Base-by-base conservation (phyloP, 2,888 invertebrate species). In the Saturnia pavonia region DNA sequence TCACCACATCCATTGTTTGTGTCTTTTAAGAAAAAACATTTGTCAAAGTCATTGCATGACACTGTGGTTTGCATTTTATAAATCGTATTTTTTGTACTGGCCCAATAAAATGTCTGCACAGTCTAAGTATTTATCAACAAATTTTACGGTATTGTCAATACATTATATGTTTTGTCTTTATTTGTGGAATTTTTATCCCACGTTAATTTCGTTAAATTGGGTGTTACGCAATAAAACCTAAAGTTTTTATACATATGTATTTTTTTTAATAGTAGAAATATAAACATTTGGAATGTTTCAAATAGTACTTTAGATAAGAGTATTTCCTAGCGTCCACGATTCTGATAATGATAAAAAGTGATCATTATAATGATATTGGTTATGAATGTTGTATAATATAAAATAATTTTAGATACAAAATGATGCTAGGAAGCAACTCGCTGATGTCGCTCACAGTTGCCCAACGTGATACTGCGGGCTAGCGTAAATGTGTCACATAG, bases 401-500 rank as follows among this genome's bases (percentile, higher is more conserved):
- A 60, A 60, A 3, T 14, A 8, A 60, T 6, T 60, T 60, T 19
- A 14, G 19, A 60, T 25, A 27, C 12, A 14, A 60, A 60, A 60
- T 60, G 11, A 60, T 12, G 57, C 25, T 60, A 27, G 57, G 27
- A 60, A 27, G 27, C 14, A 60, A 60, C 27, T 14, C 67, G 45
- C 67, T 27, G 25, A 57, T 70, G 69, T 68, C 68, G 68, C 63
- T 22, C 69, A 63, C 54, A 57, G 27, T 66, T 34, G 48, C 57
- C 57, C 70, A 66, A 68, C 65, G 68, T 68, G 65, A 70, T 66
- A 67, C 69, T 67, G 69, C 69, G 71, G 71, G 68, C 71, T 75
- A 80, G 79, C 85, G 87, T 84, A 82, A 85, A 86, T 86, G 85
- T 86, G 87, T 89, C 88, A 89, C 87, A 84, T 84, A 86, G 87